phyloP scores from a whole-genome alignment of 2,113 vertebrate species.

The Budorcas taxicolor region DNA sequence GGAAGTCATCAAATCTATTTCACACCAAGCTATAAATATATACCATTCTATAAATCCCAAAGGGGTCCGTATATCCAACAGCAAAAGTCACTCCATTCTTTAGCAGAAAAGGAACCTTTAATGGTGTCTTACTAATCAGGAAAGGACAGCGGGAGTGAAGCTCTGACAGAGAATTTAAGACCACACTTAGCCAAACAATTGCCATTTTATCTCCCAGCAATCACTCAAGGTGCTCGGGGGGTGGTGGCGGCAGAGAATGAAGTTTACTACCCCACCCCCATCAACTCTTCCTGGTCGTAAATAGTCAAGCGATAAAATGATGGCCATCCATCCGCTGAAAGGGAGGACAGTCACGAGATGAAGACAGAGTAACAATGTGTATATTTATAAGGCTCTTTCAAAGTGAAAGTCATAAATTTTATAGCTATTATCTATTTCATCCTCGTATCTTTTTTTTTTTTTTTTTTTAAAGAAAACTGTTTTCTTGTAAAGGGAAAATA shows the following conservation, averaged over 20 bases:
- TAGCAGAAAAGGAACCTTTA: not conserved
- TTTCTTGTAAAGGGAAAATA: not conserved
- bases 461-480: not conserved
- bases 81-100: constrained; percentile 8
- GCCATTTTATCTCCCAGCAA: not conserved
- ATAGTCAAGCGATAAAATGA: not conserved
- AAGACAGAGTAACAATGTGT: not conserved
- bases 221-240: not conserved
- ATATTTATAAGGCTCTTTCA: not conserved
- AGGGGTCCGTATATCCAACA: not conserved
- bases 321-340: not conserved
- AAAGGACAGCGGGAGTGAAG: not conserved
- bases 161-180: constrained; percentile 26
- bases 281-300: not conserved
- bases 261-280: not conserved
- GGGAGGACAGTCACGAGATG: not conserved
- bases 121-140: constrained; percentile 5
- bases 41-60: constrained; percentile 40
- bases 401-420: not conserved
- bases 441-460: not conserved
- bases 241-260: not conserved
- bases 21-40: not conserved
- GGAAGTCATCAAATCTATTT: constrained; percentile 24
- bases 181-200: not conserved
- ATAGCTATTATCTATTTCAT: not conserved